Evolutionary conservation across 2,113 vertebrate species (phyloP), one percentile per base, ranked within the genome.

Genomic region (Labrus mixtus): DNA sequence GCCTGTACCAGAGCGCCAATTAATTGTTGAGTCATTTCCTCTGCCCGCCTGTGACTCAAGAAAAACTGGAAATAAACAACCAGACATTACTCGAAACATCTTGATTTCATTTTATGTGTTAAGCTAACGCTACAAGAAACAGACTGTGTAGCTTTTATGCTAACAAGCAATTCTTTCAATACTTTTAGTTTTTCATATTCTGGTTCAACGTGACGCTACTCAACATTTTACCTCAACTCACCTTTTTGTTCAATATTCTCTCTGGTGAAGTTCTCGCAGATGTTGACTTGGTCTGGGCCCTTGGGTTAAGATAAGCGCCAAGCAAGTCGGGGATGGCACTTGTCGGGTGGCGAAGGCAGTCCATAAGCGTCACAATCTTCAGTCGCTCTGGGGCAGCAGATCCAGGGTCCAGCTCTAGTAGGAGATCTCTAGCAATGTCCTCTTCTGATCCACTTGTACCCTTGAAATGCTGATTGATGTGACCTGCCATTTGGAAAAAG

Each of bases 401-500:
- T 67, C 23, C 48, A 19, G 29, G 10, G 5, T 68, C 64, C 22
- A 29, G 58, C 22, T 56, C 48, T 41, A 19, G 20, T 1, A n/a
- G 1, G 7, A 11, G 4, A 37, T 53, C 45, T 72, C 37, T 7
- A 6, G 86, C 72, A 13, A 6, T 19, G 8, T 86, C 79, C 9
- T 84, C 81, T 16, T 91, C 79, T 41, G 29, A 19, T 39, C n/a
- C 70, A 62, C 33, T 51, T 29, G 68, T 46, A 48, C 88, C 79
- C 4, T 91, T 88, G 58, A 95, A 95, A 79, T 92, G 93, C 55
- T 64, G 54, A 86, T 94, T 93, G 29, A 94, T 87, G 48, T 93
- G 87, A 48, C 62, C 48, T 15, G 90, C 88, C 80, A 84, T 92
- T 45, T 93, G 88, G 22, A 76, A 73, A 62, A 91, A 81, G 84